Evolutionary conservation across 2,888 invertebrate genomes (phyloP).

Genomic region (Phalera bucephala): DNA sequence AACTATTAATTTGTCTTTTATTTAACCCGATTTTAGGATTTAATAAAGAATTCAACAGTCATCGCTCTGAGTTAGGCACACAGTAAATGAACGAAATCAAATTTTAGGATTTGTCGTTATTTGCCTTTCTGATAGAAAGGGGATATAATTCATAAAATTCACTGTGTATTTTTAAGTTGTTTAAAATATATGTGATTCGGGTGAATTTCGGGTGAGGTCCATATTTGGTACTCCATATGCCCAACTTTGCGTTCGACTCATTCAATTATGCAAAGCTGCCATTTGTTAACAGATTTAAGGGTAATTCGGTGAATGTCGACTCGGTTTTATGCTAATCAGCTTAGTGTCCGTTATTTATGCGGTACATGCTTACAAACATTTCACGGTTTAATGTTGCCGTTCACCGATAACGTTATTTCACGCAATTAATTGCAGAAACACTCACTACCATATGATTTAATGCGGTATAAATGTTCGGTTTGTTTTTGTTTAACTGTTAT

Average conservation of each 20-base stretch:
- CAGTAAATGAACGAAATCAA: constrained; percentile 19
- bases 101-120: constrained; percentile 24
- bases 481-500: constrained; percentile 66
- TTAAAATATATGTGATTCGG: constrained; percentile 39
- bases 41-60: constrained; percentile 8
- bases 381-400: constrained; percentile 53
- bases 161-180: constrained; percentile 27
- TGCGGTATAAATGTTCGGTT: constrained; percentile 55
- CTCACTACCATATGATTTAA: constrained; percentile 68
- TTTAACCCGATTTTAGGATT: constrained; percentile 5
- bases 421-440: constrained; percentile 75
- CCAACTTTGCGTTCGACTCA: constrained; percentile 59
- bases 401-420: constrained; percentile 67
- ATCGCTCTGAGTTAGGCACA: constrained; percentile 23
- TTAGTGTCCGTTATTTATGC: constrained; percentile 76
- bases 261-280: constrained; percentile 79
- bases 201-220: too few species aligned
- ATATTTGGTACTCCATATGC: too few species aligned
- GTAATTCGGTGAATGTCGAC: constrained; percentile 71
- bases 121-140: too few species aligned
- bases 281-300: constrained; percentile 81
- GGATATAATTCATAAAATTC: too few species aligned
- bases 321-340: constrained; percentile 78
- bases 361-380: constrained; percentile 68
- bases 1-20: constrained; percentile 6